A percentile compares a stretch with the other conserved stretches of the same genome.
These are phyloP conservation scores for Cettia cetti DNA, from an alignment of 2,113 vertebrate species.

Conservation along the genomic window DNA sequence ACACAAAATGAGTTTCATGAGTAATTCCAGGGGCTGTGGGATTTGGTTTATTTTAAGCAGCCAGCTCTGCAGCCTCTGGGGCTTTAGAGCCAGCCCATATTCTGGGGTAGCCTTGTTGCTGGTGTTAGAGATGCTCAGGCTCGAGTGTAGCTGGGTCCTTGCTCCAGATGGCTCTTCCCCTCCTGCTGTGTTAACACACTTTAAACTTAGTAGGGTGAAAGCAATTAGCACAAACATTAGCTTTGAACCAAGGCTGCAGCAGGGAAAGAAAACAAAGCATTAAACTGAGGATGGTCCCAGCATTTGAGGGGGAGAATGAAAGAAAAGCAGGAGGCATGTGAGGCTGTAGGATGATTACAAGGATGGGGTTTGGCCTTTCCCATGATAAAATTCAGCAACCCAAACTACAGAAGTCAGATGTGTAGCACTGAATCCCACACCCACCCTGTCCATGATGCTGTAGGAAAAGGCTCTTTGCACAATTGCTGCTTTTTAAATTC, in stretches of 20 bases:
- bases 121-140: neutral
- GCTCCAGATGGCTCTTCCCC: neutral
- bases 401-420: neutral
- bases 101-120: neutral
- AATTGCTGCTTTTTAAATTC: neutral
- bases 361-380: neutral
- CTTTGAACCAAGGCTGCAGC: neutral
- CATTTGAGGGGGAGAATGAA: neutral
- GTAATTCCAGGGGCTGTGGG: neutral
- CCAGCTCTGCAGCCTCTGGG: neutral
- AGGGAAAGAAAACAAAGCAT: neutral
- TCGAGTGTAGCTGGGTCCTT: neutral
- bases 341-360: neutral
- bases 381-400: neutral
- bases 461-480: neutral
- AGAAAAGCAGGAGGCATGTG: neutral
- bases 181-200: neutral
- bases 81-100: neutral
- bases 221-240: neutral
- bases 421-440: neutral
- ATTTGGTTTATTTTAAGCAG: neutral
- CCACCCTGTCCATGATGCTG: fast-evolving
- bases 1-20: neutral
- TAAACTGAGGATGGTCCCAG: neutral
- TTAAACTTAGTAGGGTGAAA: neutral